A percentile compares a stretch with the other conserved stretches of the same genome.
Conservation (phyloP, 2,888 invertebrate genomes). For the Ornithoptera alexandrae region DNA sequence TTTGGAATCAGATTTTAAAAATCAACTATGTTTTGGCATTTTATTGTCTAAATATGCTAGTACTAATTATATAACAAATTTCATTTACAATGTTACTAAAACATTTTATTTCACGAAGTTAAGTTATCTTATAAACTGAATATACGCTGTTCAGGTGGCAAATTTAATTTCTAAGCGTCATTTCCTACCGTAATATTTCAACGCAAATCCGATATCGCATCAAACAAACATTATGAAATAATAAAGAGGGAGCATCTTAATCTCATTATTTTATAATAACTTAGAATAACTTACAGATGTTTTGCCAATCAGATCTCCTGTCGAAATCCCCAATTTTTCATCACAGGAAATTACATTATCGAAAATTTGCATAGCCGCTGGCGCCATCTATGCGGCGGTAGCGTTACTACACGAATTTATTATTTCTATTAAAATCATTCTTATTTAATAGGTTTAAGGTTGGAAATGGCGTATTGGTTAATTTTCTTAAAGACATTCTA, state of each 20-base stretch:
- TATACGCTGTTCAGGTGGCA: conserved; percentile 3
- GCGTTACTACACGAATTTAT: conserved; percentile 46
- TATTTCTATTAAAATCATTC: conserved; percentile 20
- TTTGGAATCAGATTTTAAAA: no score
- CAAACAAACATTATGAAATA: conserved; percentile 74
- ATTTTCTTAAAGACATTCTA: conserved; percentile 25
- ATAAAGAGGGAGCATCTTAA: conserved; percentile 66
- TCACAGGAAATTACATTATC: conserved; percentile 72
- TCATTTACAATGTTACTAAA: no score
- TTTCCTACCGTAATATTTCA: conserved; percentile 41
- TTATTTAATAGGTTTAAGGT: conserved; percentile 36
- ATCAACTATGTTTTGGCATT: no score
- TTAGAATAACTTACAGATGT: conserved; percentile 74
- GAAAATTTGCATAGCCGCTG: conserved; percentile 73
- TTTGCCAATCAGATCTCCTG: conserved; percentile 70
- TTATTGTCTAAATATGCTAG: no score
- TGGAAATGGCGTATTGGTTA: conserved; percentile 33
- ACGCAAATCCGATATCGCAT: conserved; percentile 47
- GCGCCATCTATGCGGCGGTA: conserved; percentile 71
- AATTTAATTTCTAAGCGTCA: conserved; percentile 46
- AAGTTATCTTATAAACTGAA: not conserved
- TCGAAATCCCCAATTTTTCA: conserved; percentile 71
- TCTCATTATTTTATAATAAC: conserved; percentile 74
- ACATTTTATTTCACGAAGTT: no score
- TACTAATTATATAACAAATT: no score